Conservation (phyloP, 2,888 invertebrate genomes). For the Sphaeridia pumilis region DNA sequence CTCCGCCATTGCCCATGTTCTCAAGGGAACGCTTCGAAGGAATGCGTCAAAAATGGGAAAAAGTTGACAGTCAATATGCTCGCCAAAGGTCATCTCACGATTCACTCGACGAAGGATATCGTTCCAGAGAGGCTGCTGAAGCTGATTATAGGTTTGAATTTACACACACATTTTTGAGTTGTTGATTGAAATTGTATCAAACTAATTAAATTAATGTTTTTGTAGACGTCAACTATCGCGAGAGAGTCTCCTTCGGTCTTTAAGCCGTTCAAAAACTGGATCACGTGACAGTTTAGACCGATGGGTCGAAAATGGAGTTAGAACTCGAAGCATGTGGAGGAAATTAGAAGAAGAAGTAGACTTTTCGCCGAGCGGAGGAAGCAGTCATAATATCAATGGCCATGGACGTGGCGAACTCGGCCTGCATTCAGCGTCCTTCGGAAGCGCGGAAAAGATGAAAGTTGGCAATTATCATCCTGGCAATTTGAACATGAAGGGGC, state of each 20-base stretch:
- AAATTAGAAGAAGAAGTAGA: constrained; percentile 19
- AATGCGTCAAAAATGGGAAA: constrained; percentile 36
- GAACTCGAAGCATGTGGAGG: constrained; percentile 31
- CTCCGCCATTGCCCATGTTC: constrained; percentile 37
- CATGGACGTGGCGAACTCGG: constrained; percentile 2
- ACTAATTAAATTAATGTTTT: background rate
- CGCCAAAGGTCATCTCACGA: constrained; percentile 34
- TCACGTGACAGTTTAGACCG: constrained; percentile 35
- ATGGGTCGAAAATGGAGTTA: constrained; percentile 35
- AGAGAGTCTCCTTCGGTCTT: constrained; percentile 34
- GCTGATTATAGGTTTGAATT: constrained; percentile 34
- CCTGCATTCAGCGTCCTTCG: background rate
- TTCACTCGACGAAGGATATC: constrained; percentile 35
- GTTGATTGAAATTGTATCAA: background rate
- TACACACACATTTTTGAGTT: constrained; percentile 1
- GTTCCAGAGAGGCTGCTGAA: constrained; percentile 35
- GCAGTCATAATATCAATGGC: constrained; percentile 1
- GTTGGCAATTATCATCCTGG: background rate
- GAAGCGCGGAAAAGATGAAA: constrained; percentile 2
- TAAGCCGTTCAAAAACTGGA: constrained; percentile 35
- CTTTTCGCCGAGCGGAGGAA: background rate
- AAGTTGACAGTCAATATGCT: constrained; percentile 34
- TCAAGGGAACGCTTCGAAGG: constrained; percentile 34
- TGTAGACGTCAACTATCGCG: constrained; percentile 33
- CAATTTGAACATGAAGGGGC: background rate